A percentile compares a stretch with the other conserved stretches of the same genome.
phyloP scores from a whole-genome alignment of 2,113 vertebrate species.

The Scalopus aquaticus region DNA sequence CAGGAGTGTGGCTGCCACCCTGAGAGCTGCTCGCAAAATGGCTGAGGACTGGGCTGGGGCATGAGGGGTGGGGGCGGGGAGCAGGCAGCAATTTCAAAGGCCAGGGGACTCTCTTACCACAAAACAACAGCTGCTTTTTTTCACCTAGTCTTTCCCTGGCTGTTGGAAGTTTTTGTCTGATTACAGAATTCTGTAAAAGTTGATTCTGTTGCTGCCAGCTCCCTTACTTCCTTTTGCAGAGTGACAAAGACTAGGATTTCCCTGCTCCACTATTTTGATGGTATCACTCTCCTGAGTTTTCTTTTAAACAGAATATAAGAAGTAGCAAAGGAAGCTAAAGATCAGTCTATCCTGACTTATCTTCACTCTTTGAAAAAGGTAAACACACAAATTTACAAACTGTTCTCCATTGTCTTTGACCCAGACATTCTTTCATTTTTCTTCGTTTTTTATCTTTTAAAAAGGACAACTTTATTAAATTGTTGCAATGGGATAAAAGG shows the following conservation, averaged over 20 bases:
- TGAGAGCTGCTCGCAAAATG: accelerated
- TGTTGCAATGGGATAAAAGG: neutral
- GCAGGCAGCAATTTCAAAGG: no score
- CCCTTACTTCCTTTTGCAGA: neutral
- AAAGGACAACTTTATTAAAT: neutral
- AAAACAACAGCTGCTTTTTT: neutral
- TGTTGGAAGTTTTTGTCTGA: neutral
- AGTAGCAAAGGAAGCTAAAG: neutral
- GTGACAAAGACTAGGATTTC: neutral
- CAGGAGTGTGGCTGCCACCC: neutral
- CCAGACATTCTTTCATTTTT: no score
- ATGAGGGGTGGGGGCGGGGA: no score
- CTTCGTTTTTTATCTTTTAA: neutral
- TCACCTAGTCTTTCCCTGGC: neutral
- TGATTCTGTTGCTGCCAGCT: neutral
- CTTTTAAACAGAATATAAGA: neutral
- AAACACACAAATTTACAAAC: neutral
- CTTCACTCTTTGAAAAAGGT: neutral
- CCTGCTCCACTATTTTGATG: neutral
- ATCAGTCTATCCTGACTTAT: neutral
- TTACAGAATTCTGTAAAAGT: neutral
- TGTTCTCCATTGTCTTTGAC: neutral
- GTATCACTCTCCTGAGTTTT: neutral
- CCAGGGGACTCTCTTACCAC: neutral
- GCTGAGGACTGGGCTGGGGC: neutral